phyloP scores from a whole-genome alignment of 1,140 invertebrate species.

The Mesaphorura yosii region DNA sequence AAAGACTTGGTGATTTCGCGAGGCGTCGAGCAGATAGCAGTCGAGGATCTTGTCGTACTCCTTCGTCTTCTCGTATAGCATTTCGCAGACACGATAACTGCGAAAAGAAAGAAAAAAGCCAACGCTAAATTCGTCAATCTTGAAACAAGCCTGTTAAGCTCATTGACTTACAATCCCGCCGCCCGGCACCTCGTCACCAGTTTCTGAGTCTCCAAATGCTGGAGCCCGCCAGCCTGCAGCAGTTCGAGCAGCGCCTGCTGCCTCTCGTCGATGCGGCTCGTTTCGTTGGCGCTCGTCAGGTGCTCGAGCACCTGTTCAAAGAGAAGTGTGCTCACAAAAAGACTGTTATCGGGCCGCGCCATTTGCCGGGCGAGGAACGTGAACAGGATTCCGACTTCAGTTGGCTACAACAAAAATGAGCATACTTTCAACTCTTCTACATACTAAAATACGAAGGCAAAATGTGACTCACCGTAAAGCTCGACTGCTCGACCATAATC shows the following conservation, averaged over 20 bases:
- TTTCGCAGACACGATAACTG: constrained; percentile 52
- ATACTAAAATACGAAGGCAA: constrained; percentile 3
- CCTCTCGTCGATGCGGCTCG: constrained; percentile 52
- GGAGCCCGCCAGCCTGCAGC: constrained; percentile 53
- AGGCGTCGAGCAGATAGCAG: constrained; percentile 47
- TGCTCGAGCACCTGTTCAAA: constrained; percentile 46
- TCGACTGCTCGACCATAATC: constrained; percentile 57
- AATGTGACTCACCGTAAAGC: constrained; percentile 47
- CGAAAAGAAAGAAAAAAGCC: constrained; percentile 7
- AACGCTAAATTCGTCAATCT: constrained; percentile 1
- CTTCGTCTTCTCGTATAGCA: constrained; percentile 45
- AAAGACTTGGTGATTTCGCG: constrained; percentile 40
- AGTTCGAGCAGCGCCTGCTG: constrained; percentile 70
- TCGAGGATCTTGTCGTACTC: constrained; percentile 46
- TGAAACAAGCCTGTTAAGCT: constrained; percentile 11
- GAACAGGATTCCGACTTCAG: constrained; percentile 56
- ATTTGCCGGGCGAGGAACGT: constrained; percentile 61
- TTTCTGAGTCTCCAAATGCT: constrained; percentile 46
- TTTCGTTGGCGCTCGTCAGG: constrained; percentile 41
- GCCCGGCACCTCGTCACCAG: constrained; percentile 48
- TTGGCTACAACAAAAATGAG: constrained; percentile 35
- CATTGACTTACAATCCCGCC: constrained; percentile 50
- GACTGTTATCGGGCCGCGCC: constrained; percentile 37
- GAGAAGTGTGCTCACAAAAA: constrained; percentile 41
- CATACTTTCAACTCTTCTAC: background rate